These are phyloP conservation scores for Athene cunicularia DNA, from an alignment of 2,113 vertebrate species.

Conservation along the genomic window DNA sequence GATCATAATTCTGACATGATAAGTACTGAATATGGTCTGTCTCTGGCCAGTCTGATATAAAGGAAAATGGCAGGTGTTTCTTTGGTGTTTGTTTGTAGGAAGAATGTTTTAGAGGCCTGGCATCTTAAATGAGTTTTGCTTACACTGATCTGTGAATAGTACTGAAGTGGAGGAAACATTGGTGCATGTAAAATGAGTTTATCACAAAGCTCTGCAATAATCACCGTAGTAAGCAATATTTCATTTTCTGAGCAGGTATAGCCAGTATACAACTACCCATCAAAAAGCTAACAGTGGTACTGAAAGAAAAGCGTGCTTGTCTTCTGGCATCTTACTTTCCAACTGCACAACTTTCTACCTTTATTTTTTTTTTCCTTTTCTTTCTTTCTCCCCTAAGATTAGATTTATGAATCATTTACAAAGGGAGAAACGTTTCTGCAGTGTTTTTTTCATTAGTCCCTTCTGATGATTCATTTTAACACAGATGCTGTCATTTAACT, in stretches of 20 bases:
- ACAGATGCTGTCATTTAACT: background rate
- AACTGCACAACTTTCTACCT: background rate
- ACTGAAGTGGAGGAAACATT: background rate
- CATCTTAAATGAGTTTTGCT: background rate
- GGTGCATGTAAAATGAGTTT: background rate
- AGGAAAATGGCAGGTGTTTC: background rate
- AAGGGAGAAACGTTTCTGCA: background rate
- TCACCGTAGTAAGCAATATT: background rate
- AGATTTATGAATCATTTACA: background rate
- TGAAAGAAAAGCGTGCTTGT: background rate
- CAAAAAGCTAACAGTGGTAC: background rate
- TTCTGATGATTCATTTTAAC: constrained; percentile 13
- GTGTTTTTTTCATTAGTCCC: background rate
- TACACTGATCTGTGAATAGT: background rate
- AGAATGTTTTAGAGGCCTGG: background rate
- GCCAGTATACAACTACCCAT: background rate
- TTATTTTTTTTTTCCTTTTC: background rate
- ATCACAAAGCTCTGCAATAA: background rate
- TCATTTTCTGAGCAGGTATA: background rate
- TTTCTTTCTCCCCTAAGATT: background rate
- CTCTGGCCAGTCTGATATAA: background rate
- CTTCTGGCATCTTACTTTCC: background rate
- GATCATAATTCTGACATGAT: background rate
- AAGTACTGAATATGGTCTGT: background rate
- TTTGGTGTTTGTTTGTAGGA: background rate